Evolutionary conservation across 2,888 invertebrate species (phyloP).

Genomic region (Ypsolopha scabrella): DNA sequence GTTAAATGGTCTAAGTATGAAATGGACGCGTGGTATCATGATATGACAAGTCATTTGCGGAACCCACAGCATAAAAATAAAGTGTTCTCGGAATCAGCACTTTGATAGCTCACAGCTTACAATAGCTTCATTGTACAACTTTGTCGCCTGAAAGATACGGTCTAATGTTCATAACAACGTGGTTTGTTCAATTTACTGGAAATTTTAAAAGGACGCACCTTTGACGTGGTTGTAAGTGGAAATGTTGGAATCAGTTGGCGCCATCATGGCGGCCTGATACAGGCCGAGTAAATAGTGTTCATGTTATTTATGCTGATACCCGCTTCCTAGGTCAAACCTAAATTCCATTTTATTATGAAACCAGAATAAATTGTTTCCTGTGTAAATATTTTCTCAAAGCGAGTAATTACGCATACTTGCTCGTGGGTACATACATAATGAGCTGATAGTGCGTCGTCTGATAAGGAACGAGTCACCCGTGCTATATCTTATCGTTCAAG

Average conservation of each 20-base stretch:
- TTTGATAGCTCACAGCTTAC: background rate
- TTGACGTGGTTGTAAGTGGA: background rate
- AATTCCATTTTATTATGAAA: too few relatives aligned
- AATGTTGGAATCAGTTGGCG: constrained; percentile 2
- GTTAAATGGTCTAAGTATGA: too few relatives aligned
- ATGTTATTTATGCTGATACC: too few relatives aligned
- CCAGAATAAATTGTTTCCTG: too few relatives aligned
- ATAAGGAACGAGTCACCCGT: background rate
- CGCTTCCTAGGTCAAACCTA: too few relatives aligned
- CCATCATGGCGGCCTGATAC: background rate
- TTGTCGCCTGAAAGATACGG: background rate
- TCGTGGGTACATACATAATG: too few relatives aligned
- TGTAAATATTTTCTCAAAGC: too few relatives aligned
- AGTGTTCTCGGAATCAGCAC: constrained; percentile 1
- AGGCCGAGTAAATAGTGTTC: too few relatives aligned
- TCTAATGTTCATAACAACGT: background rate
- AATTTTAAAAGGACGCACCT: too few relatives aligned
- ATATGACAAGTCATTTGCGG: constrained; percentile 6
- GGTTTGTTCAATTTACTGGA: background rate
- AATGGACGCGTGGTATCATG: background rate
- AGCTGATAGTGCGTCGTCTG: background rate
- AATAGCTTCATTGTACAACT: background rate
- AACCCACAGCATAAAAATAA: background rate
- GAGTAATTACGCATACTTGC: too few relatives aligned
- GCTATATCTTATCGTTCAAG: constrained; percentile 66